Evolutionary conservation across 2,113 vertebrate species (phyloP), one percentile per base, ranked within the genome.

Genomic region (Podilymbus podiceps): DNA sequence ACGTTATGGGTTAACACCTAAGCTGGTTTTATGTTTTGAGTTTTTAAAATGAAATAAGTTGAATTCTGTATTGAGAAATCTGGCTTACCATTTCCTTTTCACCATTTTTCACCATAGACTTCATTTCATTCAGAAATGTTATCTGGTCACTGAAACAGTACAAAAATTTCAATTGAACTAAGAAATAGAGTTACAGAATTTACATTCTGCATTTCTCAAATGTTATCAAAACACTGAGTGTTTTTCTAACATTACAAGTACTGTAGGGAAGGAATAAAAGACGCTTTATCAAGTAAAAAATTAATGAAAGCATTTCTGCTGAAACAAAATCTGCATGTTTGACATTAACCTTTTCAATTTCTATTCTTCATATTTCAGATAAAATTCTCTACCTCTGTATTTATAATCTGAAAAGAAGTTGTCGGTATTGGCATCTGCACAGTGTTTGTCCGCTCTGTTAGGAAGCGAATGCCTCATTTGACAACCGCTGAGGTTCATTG

Each of bases 21-120:
- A 60, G 20, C 42, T 33, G 6, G 2, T 71, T 69, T 53, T 33
- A 16, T 40, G 24, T 49, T 53, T 82, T 56, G 4, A 24, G 9
- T 52, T 66, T 60, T 33, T n/a, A 30, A 85, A 52, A 21, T 30
- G 6, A 49, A 77, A 14, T 11, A 31, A 68, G 5, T 56, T 35
- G 2, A 24, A 10, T 55, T 50, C 11, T 33, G 0, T 12, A 4
- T 18, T 12, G 20, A 74, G 49, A 49, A 73, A 21, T 25, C 0
- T 2, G 56, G 38, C 11, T 71, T 44, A 3, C 21, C 8, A 1
- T 31, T 59, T 81, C 21, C 9, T 91, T 81, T 85, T 71, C 13
- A 6, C 47, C 7, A 1, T 30, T 81, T 85, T 33, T 21, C 33
- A 33, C 35, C 2, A 1, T 8, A 28, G 31, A 15, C 42, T 66